A percentile compares a stretch with the other conserved stretches of the same genome.
These are phyloP conservation scores for Lasius platythorax DNA, from an alignment of 2,888 invertebrate genomes.

Conservation along the genomic window DNA sequence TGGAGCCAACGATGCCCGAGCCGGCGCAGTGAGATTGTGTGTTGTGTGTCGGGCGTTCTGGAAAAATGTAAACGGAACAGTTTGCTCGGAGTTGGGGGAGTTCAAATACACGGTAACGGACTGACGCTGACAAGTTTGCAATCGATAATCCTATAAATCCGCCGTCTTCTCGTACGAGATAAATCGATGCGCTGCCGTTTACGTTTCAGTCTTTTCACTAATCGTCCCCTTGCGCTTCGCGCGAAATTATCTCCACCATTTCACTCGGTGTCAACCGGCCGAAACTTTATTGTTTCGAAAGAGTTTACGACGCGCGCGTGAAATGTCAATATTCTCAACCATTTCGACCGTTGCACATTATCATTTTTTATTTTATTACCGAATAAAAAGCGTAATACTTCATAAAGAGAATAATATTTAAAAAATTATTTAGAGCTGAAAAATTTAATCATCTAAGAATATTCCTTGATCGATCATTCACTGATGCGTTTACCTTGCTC, in stretches of 20 bases:
- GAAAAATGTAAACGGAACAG: slow-evolving; percentile 46
- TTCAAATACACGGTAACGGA: slow-evolving; percentile 41
- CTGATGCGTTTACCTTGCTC: neutral
- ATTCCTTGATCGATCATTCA: neutral
- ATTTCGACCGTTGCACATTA: neutral
- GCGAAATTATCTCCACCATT: slow-evolving; percentile 6
- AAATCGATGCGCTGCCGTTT: slow-evolving; percentile 36
- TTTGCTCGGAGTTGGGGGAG: slow-evolving; percentile 19
- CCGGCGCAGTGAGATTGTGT: slow-evolving; percentile 3
- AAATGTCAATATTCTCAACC: neutral
- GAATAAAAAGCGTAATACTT: neutral
- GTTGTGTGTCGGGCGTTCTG: slow-evolving; percentile 29
- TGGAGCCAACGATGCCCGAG: slow-evolving; percentile 34
- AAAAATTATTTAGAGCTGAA: neutral
- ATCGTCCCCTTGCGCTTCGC: neutral
- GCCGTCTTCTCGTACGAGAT: slow-evolving; percentile 36
- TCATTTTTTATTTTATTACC: neutral
- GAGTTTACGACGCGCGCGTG: neutral
- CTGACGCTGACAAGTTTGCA: slow-evolving; percentile 50
- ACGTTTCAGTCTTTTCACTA: slow-evolving; percentile 38
- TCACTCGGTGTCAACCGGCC: neutral
- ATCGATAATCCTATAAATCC: slow-evolving; percentile 54
- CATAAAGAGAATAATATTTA: neutral
- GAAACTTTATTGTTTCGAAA: neutral
- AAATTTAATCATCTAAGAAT: neutral